Evolutionary conservation across 2,888 invertebrate species (phyloP), one percentile per base, ranked within the genome.

Genomic region (Hyposoter didymator): DNA sequence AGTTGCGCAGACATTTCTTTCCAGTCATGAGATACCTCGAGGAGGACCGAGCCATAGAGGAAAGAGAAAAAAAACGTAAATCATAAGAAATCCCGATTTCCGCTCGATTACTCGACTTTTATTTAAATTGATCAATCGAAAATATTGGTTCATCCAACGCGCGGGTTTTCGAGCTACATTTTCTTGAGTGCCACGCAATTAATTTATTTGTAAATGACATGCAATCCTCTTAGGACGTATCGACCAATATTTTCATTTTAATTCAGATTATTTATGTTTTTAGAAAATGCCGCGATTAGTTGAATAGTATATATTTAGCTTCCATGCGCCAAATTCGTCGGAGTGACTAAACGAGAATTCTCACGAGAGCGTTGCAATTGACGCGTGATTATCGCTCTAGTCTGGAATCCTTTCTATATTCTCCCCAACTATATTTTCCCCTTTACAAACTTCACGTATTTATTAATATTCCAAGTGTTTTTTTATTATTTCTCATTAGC

Each of bases 311-410:
- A 74, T 43, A 43, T 72, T 75, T 67, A 69, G 69, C 73, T 78
- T 78, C n/a, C n/a, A 73, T 49, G 69, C 74, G 47, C 28, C 73
- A 28, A 67, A 49, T 78, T 55, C 59, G 70, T 52, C 76, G 76
- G 39, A 12, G 49, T 47, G 47, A 67, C 84, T 43, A 45, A 67
- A 72, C n/a, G 66, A 62, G 82, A 78, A 73, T 78, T 45, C 66
- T 67, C 78, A 35, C 69, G 62, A 70, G 62, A 81, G 62, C 47
- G 79, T 81, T 35, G 82, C 49, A 59, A 86, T 86, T 67, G 84
- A 89, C 89, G 88, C 90, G 90, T 91, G 90, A 91, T 79, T 87
- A 90, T 91, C 91, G 90, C 89, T 91, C 92, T 92, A 91, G 92
- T 93, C 92, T 88, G 85, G 86, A 90, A 87, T 85, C 67, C 69